A percentile compares a stretch with the other conserved stretches of the same genome.
Conservation (phyloP, 1,140 invertebrate genomes). For the Pseudoatta argentina region DNA sequence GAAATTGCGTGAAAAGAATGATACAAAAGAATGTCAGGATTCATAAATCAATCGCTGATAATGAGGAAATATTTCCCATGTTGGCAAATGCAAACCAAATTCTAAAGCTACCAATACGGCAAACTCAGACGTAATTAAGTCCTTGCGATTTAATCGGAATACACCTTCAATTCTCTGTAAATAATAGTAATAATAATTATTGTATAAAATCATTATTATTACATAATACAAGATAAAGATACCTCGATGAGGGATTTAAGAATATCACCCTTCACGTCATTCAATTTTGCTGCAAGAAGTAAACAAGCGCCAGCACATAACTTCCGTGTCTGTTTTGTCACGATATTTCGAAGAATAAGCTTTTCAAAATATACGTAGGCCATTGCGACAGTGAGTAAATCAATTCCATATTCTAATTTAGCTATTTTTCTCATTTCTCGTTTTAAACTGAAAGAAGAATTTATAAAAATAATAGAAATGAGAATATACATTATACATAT, state of each 20-base stretch:
- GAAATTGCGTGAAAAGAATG: conserved; percentile 46
- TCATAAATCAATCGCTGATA: conserved; percentile 97
- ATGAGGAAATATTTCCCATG: conserved; percentile 96
- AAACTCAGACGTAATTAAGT: conserved; percentile 96
- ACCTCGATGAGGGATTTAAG: conserved; percentile 96
- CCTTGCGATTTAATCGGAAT: conserved; percentile 96
- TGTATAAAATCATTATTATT: conserved; percentile 38
- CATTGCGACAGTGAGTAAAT: conserved; percentile 97
- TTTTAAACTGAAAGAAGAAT: conserved; percentile 91
- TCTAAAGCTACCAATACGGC: conserved; percentile 97
- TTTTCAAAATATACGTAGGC: conserved; percentile 99
- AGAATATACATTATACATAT: neutral
- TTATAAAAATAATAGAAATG: conserved; percentile 19
- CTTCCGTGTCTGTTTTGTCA: conserved; percentile 98
- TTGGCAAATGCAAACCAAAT: conserved; percentile 96
- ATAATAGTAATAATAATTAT: conserved; percentile 47
- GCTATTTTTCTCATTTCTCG: conserved; percentile 98
- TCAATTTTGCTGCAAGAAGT: conserved; percentile 97
- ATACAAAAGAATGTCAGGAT: conserved; percentile 88
- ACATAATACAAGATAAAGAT: conserved; percentile 71
- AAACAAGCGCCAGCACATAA: conserved; percentile 98
- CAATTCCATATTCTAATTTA: conserved; percentile 93
- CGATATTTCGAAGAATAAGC: conserved; percentile 95
- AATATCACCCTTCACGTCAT: conserved; percentile 97
- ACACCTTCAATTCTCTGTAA: conserved; percentile 95